Base-by-base conservation (phyloP, 2,797 vertebrate species). In the Amphiprion clarkii region DNA sequence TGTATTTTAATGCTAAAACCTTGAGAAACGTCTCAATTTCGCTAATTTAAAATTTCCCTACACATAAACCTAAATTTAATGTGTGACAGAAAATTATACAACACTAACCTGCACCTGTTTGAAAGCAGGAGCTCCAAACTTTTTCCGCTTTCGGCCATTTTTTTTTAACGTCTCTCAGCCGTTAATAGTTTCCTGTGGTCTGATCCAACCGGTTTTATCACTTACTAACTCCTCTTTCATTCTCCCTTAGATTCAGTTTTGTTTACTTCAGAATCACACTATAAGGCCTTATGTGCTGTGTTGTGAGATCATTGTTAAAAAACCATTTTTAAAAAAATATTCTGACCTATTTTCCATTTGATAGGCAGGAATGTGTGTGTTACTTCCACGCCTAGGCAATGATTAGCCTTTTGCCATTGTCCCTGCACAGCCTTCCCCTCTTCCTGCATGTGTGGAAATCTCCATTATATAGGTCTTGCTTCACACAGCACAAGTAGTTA, bases 121-220 rank as follows among this genome's bases (percentile, higher is more conserved):
- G 16, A 51, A 8, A n/a, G 2, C 1, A 33, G 23, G 17, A 16
- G 1, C 11, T 1, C 3, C 3, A 9, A 39, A 39, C 36, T 39
- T 39, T 39, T 39, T 39, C 3, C 36, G 9, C 8, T 51, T n/a
- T 49, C 10, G 9, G 44, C 51, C 64, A 31, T 14, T 39, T 16
- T 27, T 54, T 21, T 42, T 49, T n/a, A 13, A 42, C 12, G 12
- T 2, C 25, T 31, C 6, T 14, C 11, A 31, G 4, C 17, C 12
- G 62, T 59, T 59, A n/a, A 10, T 7, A 51, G 60, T 52, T 44
- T 69, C 53, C 53, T 56, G 16, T 10, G 21, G 6, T 36, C 42
- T 4, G 10, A 65, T 0, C 31, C 6, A 74, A 92, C 85, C 78
- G 76, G 86, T 88, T 88, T 19, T 12, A 80, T 86, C 73, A 88